A percentile compares a stretch with the other conserved stretches of the same genome.
phyloP scores from a whole-genome alignment of 92 coral and sea anemone species.

The Actinernus sp. region DNA sequence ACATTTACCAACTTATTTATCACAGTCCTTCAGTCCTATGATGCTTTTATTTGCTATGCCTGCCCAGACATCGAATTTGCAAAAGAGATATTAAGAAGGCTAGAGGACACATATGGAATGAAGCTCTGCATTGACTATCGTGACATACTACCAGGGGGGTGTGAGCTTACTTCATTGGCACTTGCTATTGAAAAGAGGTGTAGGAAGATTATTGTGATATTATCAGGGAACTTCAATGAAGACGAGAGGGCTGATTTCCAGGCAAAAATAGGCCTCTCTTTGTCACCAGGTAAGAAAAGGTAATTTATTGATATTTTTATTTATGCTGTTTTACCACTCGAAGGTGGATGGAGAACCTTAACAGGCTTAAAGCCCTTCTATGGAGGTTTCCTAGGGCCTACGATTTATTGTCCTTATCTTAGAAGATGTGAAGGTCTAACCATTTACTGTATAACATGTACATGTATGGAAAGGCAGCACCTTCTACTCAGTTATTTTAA shows the following conservation, averaged over 20 bases:
- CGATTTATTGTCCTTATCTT: too few species aligned
- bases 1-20: too few species aligned
- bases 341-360: too few species aligned
- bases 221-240: constrained; percentile 79
- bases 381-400: too few species aligned
- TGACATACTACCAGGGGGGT: constrained; percentile 73
- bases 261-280: constrained; percentile 74
- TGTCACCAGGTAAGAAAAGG: constrained; percentile 86
- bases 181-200: constrained; percentile 74
- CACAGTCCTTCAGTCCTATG: constrained; percentile 61
- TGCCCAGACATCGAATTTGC: constrained; percentile 78
- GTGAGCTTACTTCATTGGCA: constrained; percentile 43
- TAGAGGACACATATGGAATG: constrained; percentile 80
- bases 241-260: constrained; percentile 74
- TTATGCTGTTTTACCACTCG: too few species aligned
- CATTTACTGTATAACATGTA: too few species aligned
- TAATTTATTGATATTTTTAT: background rate
- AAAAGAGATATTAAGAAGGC: constrained; percentile 41
- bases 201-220: constrained; percentile 68
- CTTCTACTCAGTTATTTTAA: too few species aligned
- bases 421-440: too few species aligned
- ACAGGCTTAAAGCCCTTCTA: too few species aligned
- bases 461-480: too few species aligned
- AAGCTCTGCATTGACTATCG: constrained; percentile 83
- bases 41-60: constrained; percentile 88